phyloP scores from a whole-genome alignment of 2,888 invertebrate species.

The Leptinotarsa tumamoca region DNA sequence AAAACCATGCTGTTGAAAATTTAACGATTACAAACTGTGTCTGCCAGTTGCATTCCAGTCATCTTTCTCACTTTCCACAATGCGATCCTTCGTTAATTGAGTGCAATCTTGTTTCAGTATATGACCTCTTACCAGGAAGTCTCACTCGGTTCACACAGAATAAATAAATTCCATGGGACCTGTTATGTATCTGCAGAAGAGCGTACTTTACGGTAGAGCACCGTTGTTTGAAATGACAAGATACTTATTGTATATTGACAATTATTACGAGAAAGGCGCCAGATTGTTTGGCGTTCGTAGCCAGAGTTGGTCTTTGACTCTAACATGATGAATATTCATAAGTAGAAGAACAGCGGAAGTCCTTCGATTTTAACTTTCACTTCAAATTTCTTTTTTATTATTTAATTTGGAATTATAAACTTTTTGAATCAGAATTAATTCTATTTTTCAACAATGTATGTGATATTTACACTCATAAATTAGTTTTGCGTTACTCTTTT shows the following conservation, averaged over 20 bases:
- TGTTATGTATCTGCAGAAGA: conserved; percentile 10
- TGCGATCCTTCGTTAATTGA: background rate
- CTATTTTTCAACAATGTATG: too few relatives aligned
- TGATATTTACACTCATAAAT: too few relatives aligned
- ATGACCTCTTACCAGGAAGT: conserved; percentile 20
- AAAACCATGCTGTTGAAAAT: background rate
- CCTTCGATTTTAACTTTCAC: too few relatives aligned
- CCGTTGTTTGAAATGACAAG: conserved; percentile 8
- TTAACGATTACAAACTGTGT: background rate
- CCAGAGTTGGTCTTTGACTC: background rate
- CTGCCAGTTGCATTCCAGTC: background rate
- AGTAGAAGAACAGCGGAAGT: too few relatives aligned
- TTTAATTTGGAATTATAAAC: too few relatives aligned
- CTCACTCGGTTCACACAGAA: conserved; percentile 12
- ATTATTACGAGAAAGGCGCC: conserved; percentile 17
- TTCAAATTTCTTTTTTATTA: too few relatives aligned
- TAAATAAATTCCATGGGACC: conserved; percentile 13
- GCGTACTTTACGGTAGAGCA: conserved; percentile 13
- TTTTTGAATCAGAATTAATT: too few relatives aligned
- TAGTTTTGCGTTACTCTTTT: too few relatives aligned
- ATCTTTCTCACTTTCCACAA: conserved; percentile 9
- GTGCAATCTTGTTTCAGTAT: conserved; percentile 10
- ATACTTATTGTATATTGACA: background rate
- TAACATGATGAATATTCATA: background rate
- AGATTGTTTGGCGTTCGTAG: background rate